Evolutionary conservation across 1,140 invertebrate species (phyloP).

Genomic region (Epicauta chinensis): DNA sequence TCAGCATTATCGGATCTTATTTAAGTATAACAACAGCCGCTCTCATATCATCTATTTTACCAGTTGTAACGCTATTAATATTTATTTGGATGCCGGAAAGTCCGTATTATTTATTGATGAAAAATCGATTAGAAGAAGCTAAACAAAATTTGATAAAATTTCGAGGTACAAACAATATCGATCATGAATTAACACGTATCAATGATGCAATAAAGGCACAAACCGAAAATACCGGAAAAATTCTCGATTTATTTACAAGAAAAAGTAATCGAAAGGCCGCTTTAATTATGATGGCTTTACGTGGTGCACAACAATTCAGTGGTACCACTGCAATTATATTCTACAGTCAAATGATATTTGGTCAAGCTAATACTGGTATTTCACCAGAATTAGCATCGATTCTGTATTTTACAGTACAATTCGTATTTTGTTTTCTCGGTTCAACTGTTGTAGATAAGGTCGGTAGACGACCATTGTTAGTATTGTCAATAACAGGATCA

Average conservation of each 20-base stretch:
- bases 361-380: constrained; percentile 46
- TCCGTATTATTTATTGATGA: constrained; percentile 61
- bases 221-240: constrained; percentile 44
- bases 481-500: constrained; percentile 53
- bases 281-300: constrained; percentile 56
- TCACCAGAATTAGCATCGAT: constrained; percentile 43
- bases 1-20: constrained; percentile 60
- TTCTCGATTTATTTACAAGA: constrained; percentile 52
- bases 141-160: constrained; percentile 54
- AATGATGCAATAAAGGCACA: constrained; percentile 48
- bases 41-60: constrained; percentile 50
- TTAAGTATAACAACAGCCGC: constrained; percentile 52
- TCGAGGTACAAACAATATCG: constrained; percentile 52
- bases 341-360: constrained; percentile 68
- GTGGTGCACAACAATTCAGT: constrained; percentile 68
- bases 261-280: constrained; percentile 58
- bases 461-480: constrained; percentile 61
- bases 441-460: constrained; percentile 63
- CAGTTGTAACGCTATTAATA: constrained; percentile 54
- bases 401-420: constrained; percentile 58
- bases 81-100: constrained; percentile 73
- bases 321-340: constrained; percentile 70
- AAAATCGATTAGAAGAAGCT: constrained; percentile 55
- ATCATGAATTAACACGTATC: constrained; percentile 56
- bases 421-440: constrained; percentile 56